Evolutionary conservation across 1,140 invertebrate genomes (phyloP).

Genomic region (Bicyclus anynana): DNA sequence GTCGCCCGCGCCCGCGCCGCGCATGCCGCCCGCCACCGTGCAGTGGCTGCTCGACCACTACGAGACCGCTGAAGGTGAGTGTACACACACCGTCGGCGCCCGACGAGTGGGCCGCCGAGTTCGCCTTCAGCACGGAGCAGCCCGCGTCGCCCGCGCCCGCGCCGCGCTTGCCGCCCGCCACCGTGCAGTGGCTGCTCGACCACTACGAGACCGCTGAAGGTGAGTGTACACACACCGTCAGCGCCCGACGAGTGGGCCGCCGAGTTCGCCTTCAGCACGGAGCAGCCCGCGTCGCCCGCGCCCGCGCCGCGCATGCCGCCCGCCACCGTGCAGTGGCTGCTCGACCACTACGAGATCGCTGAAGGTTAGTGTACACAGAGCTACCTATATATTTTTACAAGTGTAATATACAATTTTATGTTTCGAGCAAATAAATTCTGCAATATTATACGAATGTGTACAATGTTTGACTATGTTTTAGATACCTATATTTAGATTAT

Average conservation of each 20-base stretch:
- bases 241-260: constrained; percentile 31
- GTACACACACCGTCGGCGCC: constrained; percentile 60
- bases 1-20: constrained; percentile 44
- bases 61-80: constrained; percentile 94
- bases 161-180: constrained; percentile 67
- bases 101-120: constrained; percentile 35
- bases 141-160: constrained; percentile 44
- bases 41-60: constrained; percentile 99
- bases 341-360: constrained; percentile 98
- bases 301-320: constrained; percentile 58
- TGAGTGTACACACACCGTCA: constrained; percentile 62
- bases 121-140: constrained; percentile 34
- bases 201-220: constrained; percentile 99
- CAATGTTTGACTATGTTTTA: too few species aligned
- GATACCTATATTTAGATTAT: too few species aligned
- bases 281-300: constrained; percentile 47
- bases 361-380: constrained; percentile 89
- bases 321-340: constrained; percentile 91
- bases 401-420: too few species aligned
- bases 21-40: constrained; percentile 78
- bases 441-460: too few species aligned
- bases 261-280: constrained; percentile 30
- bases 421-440: too few species aligned
- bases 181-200: constrained; percentile 95
- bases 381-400: too few species aligned